These are phyloP conservation scores for Stratiomys singularior DNA, from an alignment of 2,888 invertebrate species.

Conservation along the genomic window DNA sequence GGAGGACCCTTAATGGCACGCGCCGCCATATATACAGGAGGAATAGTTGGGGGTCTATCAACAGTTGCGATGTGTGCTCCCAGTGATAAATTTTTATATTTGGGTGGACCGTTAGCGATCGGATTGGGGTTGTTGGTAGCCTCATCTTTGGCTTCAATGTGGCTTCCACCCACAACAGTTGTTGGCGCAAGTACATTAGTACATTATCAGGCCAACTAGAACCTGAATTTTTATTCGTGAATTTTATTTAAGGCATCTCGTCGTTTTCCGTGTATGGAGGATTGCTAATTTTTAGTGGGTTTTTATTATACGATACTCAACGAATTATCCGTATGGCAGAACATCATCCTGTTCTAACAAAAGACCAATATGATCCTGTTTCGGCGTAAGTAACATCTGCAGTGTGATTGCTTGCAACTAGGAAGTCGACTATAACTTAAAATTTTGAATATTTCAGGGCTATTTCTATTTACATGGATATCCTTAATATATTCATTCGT, in stretches of 20 bases:
- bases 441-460: constrained; percentile 75
- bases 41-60: constrained; percentile 93
- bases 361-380: constrained; percentile 87
- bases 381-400: constrained; percentile 82
- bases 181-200: constrained; percentile 79
- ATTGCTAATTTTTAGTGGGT: constrained; percentile 90
- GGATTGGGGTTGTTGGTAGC: constrained; percentile 96
- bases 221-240: neutral
- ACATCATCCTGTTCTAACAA: constrained; percentile 75
- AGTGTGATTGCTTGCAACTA: too few species aligned
- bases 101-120: constrained; percentile 96
- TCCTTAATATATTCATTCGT: constrained; percentile 95
- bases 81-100: constrained; percentile 93
- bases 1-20: constrained; percentile 92
- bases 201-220: neutral
- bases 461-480: constrained; percentile 93
- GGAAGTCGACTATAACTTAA: too few species aligned
- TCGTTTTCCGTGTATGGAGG: constrained; percentile 96
- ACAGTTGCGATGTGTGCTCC: constrained; percentile 96
- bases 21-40: constrained; percentile 95
- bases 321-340: constrained; percentile 89
- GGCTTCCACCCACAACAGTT: constrained; percentile 89
- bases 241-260: constrained; percentile 71
- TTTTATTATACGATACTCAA: constrained; percentile 96
- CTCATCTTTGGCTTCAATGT: constrained; percentile 90